Conservation (phyloP, 2,888 invertebrate genomes). For the Plemyria rubiginata region DNA sequence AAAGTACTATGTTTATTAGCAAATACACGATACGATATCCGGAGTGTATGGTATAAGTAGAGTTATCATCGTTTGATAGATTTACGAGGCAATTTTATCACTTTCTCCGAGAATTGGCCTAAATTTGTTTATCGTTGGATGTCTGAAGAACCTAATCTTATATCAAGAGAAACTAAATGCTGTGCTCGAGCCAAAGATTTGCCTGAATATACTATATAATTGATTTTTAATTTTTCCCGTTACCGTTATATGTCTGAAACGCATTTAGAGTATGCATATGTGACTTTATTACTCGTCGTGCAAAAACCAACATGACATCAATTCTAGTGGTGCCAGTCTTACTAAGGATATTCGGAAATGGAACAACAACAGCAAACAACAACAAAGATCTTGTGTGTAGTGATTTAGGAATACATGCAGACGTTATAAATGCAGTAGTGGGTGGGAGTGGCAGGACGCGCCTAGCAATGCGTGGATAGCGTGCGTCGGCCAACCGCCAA, state of each 20-base stretch:
- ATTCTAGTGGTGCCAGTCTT: too few species aligned
- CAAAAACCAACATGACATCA: too few species aligned
- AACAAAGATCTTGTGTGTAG: too few species aligned
- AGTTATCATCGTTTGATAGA: slow-evolving; percentile 7
- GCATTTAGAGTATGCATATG: background rate
- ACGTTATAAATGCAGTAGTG: slow-evolving; percentile 13
- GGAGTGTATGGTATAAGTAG: background rate
- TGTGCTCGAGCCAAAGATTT: background rate
- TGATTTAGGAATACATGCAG: slow-evolving; percentile 2
- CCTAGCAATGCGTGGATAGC: slow-evolving; percentile 17
- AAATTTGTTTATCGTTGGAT: slow-evolving; percentile 7
- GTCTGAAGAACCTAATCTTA: background rate
- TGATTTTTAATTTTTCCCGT: background rate
- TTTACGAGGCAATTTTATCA: slow-evolving; percentile 8
- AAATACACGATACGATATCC: slow-evolving; percentile 18
- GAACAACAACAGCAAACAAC: too few species aligned
- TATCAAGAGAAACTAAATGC: background rate
- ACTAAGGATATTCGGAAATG: too few species aligned
- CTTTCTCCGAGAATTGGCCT: slow-evolving; percentile 13
- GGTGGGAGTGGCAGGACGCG: slow-evolving; percentile 13
- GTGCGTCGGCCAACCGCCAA: slow-evolving; percentile 10
- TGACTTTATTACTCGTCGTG: too few species aligned
- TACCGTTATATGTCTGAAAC: background rate
- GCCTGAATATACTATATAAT: background rate
- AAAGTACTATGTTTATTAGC: slow-evolving; percentile 21